Base-by-base conservation (phyloP, 2,113 vertebrate genomes). In the Seriola rivoliana region DNA sequence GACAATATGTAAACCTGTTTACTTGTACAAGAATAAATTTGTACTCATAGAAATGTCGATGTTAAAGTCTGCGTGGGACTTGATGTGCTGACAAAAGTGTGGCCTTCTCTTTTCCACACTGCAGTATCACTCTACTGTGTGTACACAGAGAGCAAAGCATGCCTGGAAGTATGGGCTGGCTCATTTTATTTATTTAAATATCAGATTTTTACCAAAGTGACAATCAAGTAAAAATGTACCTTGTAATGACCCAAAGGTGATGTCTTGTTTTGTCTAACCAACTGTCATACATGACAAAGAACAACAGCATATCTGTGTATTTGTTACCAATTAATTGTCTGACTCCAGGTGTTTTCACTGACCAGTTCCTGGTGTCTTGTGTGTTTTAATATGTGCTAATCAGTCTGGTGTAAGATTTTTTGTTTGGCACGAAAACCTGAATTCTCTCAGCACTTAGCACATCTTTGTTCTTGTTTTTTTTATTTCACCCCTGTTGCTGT, bases 1-100 rank as follows among this genome's bases (percentile, higher is more conserved):
- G 32, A 13, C 10, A 59, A 5, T 13, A 10, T 64, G n/a, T 42
- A 54, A 75, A 62, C 62, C 4, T 74, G 40, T 82, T 81, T 73
- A 59, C 38, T 57, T 50, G 34, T 16, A 10, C 16, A 25, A 16
- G 25, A 48, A 23, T 68, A 46, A 38, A 25, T 50, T 34, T 2
- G 8, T 4, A 6, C 21, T 64, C 17, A 38, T 16, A 50, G 57
- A 52, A 52, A 52, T 17, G 12, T 64, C 46, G 34, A 64, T 52
- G 59, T 60, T 59, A 17, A n/a, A 25, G 17, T 19, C 17, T 19
- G 8, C 9, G 1, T 23, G 13, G 58, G 54, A 55, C 10, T n/a
- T 54, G 5, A 50, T 17, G 16, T 4, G 21, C 50, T 38, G 8
- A 29, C 7, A 48, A 21, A 34, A 17, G 4, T 8, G 6, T 36